These are phyloP conservation scores for Drosophila kuntzei DNA, from an alignment of 2,888 invertebrate species.

Conservation along the genomic window DNA sequence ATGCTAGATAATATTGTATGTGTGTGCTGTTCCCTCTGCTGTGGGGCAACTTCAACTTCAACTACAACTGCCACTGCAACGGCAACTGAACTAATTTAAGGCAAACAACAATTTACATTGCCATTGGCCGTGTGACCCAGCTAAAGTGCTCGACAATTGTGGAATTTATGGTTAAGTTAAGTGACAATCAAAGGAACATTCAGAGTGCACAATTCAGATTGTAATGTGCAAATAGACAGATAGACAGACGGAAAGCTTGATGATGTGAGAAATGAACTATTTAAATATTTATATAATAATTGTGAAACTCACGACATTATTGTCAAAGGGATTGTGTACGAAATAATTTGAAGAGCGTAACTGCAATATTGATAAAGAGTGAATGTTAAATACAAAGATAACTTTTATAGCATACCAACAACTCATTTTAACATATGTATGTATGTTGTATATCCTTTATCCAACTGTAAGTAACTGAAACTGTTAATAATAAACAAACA, in stretches of 20 bases:
- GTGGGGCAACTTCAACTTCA: not conserved
- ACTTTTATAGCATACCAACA: not conserved
- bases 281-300: constrained; percentile 15
- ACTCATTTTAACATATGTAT: not conserved
- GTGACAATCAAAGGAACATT: constrained; percentile 19
- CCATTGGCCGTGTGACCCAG: constrained; percentile 30
- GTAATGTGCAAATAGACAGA: constrained; percentile 1
- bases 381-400: not conserved
- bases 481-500: too few species aligned
- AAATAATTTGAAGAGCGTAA: not conserved
- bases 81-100: constrained; percentile 41
- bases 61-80: not conserved
- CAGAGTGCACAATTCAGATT: constrained; percentile 8
- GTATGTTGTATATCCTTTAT: too few species aligned
- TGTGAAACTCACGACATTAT: not conserved
- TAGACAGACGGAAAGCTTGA: not conserved
- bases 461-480: too few species aligned
- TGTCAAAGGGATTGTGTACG: not conserved
- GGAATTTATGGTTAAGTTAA: constrained; percentile 44
- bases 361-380: constrained; percentile 4
- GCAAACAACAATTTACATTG: constrained; percentile 33
- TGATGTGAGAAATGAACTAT: constrained; percentile 15
- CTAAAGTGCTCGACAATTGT: constrained; percentile 39
- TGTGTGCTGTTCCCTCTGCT: not conserved
- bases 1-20: constrained; percentile 66